Evolutionary conservation across 2,888 invertebrate species (phyloP), one percentile per base, ranked within the genome.

Genomic region (Amblyjoppa proteus): DNA sequence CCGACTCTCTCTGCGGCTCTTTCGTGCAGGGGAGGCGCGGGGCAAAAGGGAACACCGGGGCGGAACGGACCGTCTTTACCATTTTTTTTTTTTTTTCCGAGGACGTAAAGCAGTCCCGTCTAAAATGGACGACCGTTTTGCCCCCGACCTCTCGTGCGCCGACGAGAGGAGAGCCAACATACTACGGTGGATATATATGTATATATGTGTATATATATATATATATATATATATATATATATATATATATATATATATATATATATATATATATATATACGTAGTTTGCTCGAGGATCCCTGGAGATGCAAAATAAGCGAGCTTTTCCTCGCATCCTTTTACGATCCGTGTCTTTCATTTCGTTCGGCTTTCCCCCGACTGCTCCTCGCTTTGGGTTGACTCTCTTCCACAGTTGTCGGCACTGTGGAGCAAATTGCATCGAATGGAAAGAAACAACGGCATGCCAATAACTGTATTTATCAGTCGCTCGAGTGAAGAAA

Each of bases 281-380:
- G 34, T 38, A 25, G 31, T 28, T 74, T 74, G 20, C 28, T n/a
- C 56, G 34, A 45, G 16, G 9, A 61, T 78, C 83, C 73, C 78
- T 58, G 49, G 78, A 49, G 83, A 58, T 78, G 38, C 58, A 73
- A 20, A 78, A 78, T 69, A 69, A 71, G 68, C 68, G 71, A 83
- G 75, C 75, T 81, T 66, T 79, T 79, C n/a, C 34, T 61, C 68
- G n/a, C 34, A 53, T 61, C 38, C 58, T 34, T 69, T 69, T 61
- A 20, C 45, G 45, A 77, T 49, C 16, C 83, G 31, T 20, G 71
- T 80, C 71, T 73, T 73, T 61, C 68, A 70, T 75, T 74, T 75
- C 20, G 20, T 38, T n/a, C 49, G 31, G 45, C 16, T 74, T 76
- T 70, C 28, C n/a, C 53, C n/a, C 38, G 6, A 56, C 38, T 20